phyloP scores from a whole-genome alignment of 2,113 vertebrate species.

The Amphiprion ocellaris region DNA sequence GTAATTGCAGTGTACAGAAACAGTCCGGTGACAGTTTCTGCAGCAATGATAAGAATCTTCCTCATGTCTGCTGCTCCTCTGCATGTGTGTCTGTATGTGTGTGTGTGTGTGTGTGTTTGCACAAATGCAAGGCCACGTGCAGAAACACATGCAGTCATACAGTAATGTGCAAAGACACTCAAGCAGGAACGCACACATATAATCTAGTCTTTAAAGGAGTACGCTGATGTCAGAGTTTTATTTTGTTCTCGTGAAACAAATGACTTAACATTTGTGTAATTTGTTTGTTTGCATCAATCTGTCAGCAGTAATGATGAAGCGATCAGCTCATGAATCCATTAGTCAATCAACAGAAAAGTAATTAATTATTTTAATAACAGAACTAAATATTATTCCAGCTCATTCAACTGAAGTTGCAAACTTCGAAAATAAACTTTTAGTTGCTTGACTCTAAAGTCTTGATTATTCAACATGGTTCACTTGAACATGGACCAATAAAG shows the following conservation, averaged over 20 bases:
- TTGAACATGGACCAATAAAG: too few species aligned
- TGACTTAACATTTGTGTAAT: not conserved
- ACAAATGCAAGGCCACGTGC: not conserved
- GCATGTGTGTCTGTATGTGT: not conserved
- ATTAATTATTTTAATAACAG: too few species aligned
- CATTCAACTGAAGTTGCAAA: too few species aligned
- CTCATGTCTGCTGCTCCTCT: conserved; percentile 34
- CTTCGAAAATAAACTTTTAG: too few species aligned
- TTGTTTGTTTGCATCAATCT: not conserved
- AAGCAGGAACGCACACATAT: not conserved
- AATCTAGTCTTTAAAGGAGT: not conserved
- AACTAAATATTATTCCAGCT: too few species aligned
- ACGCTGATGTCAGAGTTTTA: not conserved
- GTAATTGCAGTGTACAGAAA: conserved; percentile 78
- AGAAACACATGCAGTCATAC: not conserved
- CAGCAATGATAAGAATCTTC: conserved; percentile 59
- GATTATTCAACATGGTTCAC: too few species aligned
- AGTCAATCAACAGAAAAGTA: too few species aligned
- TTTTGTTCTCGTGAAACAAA: not conserved
- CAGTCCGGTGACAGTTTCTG: conserved; percentile 60
- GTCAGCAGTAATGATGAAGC: not conserved
- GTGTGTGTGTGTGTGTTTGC: conserved; percentile 5
- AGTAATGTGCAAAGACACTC: not conserved
- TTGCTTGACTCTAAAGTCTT: too few species aligned
- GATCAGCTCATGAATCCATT: conserved; percentile 3